phyloP scores from a whole-genome alignment of 92 coral and sea anemone species.

The Phymanthus crucifer region DNA sequence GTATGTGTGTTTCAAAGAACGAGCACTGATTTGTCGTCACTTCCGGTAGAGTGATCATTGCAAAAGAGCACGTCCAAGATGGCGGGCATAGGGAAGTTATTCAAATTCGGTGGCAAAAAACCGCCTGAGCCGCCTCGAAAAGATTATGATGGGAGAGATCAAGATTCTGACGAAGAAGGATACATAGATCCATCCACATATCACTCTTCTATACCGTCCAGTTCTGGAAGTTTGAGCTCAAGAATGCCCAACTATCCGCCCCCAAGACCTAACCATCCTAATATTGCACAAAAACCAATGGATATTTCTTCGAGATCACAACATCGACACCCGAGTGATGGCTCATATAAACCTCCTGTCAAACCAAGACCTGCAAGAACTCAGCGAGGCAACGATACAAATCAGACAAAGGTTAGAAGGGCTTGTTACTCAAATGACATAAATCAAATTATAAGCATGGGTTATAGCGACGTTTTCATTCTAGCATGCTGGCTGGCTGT shows the following conservation, averaged over 20 bases:
- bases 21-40: slow-evolving; percentile 49
- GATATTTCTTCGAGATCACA: slow-evolving; percentile 52
- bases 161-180: slow-evolving; percentile 65
- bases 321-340: slow-evolving; percentile 16
- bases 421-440: background rate
- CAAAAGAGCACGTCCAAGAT: slow-evolving; percentile 44
- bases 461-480: background rate
- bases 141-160: slow-evolving; percentile 63
- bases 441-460: background rate
- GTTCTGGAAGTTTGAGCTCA: slow-evolving; percentile 42
- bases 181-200: slow-evolving; percentile 79
- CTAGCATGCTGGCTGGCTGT: background rate
- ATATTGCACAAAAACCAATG: slow-evolving; percentile 48
- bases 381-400: slow-evolving; percentile 21
- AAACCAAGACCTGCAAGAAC: slow-evolving; percentile 44
- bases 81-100: slow-evolving; percentile 74
- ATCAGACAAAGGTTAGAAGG: slow-evolving; percentile 27
- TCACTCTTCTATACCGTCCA: slow-evolving; percentile 75
- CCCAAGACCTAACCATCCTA: slow-evolving; percentile 92
- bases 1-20: slow-evolving; percentile 3
- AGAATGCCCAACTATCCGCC: slow-evolving; percentile 95
- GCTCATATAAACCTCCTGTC: slow-evolving; percentile 31
- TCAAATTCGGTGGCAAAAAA: slow-evolving; percentile 62
- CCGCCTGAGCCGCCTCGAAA: slow-evolving; percentile 77
- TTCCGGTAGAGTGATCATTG: slow-evolving; percentile 53